A percentile compares a stretch with the other conserved stretches of the same genome.
phyloP scores from a whole-genome alignment of 2,797 vertebrate genomes.

The Tamandua tetradactyla region DNA sequence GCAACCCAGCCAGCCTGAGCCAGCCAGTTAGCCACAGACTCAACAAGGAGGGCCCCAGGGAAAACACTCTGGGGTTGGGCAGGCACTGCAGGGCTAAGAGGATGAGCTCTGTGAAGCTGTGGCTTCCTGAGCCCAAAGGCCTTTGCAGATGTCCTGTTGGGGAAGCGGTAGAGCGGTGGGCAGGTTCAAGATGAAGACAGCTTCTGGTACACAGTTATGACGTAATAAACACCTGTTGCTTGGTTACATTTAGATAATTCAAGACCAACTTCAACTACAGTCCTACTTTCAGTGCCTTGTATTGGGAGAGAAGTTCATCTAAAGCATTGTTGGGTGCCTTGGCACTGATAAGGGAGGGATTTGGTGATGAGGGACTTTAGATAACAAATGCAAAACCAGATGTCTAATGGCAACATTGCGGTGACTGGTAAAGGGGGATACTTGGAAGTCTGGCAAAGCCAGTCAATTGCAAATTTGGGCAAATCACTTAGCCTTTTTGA shows the following conservation, averaged over 20 bases:
- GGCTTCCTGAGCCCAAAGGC: neutral
- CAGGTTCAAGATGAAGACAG: neutral
- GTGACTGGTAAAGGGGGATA: neutral
- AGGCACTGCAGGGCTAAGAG: too few species aligned
- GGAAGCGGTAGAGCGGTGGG: neutral
- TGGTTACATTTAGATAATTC: neutral
- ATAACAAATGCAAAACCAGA: neutral
- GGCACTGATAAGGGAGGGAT: neutral
- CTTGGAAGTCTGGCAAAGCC: neutral
- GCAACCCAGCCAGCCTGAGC: too few species aligned
- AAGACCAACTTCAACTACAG: neutral
- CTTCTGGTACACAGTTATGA: neutral
- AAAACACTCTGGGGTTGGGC: too few species aligned
- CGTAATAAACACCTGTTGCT: neutral
- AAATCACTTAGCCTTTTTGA: neutral
- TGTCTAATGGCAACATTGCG: neutral
- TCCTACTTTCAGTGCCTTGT: neutral
- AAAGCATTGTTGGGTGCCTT: neutral
- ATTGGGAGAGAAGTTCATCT: neutral
- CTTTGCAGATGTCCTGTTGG: neutral
- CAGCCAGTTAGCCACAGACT: too few species aligned
- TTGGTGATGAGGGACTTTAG: neutral
- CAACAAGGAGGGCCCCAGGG: too few species aligned
- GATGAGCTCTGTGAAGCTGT: neutral
- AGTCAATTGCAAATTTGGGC: neutral